Conservation (phyloP, 1,140 invertebrate genomes). For the Dysdera silvatica region DNA sequence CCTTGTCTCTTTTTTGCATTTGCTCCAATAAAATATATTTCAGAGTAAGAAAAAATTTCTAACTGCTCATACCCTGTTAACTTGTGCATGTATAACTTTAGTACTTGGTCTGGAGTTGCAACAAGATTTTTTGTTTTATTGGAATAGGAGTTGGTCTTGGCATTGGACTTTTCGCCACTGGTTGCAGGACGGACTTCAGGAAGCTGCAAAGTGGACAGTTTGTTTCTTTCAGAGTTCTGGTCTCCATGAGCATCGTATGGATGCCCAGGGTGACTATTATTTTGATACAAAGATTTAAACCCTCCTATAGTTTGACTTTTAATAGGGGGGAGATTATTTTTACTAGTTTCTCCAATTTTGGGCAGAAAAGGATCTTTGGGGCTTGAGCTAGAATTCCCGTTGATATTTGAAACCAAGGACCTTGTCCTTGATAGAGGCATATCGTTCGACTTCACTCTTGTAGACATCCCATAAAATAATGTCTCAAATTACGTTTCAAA, state of each 20-base stretch:
- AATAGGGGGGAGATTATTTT: slow-evolving; percentile 31
- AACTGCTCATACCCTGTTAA: slow-evolving; percentile 88
- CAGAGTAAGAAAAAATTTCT: slow-evolving; percentile 86
- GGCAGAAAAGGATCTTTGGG: slow-evolving; percentile 33
- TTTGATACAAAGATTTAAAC: slow-evolving; percentile 21
- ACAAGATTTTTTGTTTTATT: slow-evolving; percentile 47
- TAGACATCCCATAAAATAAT: slow-evolving; percentile 19
- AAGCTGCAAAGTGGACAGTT: slow-evolving; percentile 16
- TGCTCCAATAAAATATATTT: slow-evolving; percentile 93
- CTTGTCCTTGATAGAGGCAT: slow-evolving; percentile 47
- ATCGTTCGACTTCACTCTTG: slow-evolving; percentile 7
- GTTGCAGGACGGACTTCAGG: slow-evolving; percentile 26
- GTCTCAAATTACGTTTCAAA: no score
- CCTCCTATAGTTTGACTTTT: slow-evolving; percentile 28
- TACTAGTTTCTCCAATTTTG: slow-evolving; percentile 32
- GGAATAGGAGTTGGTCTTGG: slow-evolving; percentile 25
- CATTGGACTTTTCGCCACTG: slow-evolving; percentile 28
- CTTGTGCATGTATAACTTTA: slow-evolving; percentile 90
- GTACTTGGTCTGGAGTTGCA: slow-evolving; percentile 76
- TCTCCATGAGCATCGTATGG: slow-evolving; percentile 16
- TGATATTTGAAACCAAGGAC: slow-evolving; percentile 42
- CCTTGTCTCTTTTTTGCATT: slow-evolving; percentile 91
- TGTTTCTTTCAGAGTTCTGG: slow-evolving; percentile 7
- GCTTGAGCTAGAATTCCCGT: slow-evolving; percentile 28
- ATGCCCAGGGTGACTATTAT: slow-evolving; percentile 7